Conservation (phyloP, 64 coral and sea anemone species). For the Montipora capricornis region DNA sequence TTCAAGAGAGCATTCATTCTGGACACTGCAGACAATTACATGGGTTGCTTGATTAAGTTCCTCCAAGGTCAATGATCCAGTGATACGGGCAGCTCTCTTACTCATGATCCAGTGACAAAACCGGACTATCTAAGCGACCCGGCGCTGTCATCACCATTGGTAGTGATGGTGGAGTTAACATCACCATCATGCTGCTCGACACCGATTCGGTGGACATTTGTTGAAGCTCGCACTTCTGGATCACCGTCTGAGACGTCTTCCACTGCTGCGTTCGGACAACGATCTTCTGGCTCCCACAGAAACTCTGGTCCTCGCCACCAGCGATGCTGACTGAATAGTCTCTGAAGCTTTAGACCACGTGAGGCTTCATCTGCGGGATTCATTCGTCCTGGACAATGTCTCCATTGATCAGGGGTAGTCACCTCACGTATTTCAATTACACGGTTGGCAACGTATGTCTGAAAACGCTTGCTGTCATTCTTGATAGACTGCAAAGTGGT, state of each 20-base stretch:
- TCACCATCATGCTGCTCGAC: neutral
- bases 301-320: slow-evolving; percentile 32
- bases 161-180: neutral
- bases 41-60: no score
- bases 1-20: no score
- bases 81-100: no score
- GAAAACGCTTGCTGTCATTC: no score
- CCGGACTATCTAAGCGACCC: neutral
- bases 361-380: slow-evolving; percentile 20
- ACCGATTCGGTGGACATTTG: slow-evolving; percentile 13
- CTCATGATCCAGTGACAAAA: no score
- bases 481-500: neutral
- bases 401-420: neutral
- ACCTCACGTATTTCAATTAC: neutral
- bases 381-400: no score
- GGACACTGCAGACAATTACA: no score
- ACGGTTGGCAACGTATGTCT: no score
- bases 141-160: neutral
- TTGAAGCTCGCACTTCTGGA: slow-evolving; percentile 58
- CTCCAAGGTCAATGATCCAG: no score
- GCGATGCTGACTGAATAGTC: slow-evolving; percentile 15
- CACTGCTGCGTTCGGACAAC: slow-evolving; percentile 13
- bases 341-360: neutral
- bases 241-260: slow-evolving; percentile 37
- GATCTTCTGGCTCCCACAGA: slow-evolving; percentile 36